phyloP scores from a whole-genome alignment of 2,888 invertebrate genomes.

The Drosophila glabriapex region DNA sequence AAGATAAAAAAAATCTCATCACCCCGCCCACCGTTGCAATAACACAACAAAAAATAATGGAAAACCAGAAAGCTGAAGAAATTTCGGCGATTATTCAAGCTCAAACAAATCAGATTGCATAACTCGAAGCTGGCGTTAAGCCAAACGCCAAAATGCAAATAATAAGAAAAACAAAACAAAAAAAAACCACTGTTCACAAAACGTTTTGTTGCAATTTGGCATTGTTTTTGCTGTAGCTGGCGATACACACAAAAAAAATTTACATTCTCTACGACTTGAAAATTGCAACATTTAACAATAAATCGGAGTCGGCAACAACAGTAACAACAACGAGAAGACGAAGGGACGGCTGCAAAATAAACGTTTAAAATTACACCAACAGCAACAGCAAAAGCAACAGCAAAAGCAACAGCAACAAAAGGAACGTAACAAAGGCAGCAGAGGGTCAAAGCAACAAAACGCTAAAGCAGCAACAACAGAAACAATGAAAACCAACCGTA shows the following conservation, averaged over 20 bases:
- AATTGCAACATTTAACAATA: conserved; percentile 74
- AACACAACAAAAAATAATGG: conserved; percentile 2
- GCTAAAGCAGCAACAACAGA: conserved; percentile 12
- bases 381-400: conserved; percentile 7
- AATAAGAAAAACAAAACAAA: conserved; percentile 10
- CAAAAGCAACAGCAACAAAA: conserved; percentile 15
- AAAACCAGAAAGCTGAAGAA: conserved; percentile 25
- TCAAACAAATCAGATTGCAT: conserved; percentile 59
- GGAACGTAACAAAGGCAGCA: conserved; percentile 66
- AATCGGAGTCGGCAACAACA: conserved; percentile 42
- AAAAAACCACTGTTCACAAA: conserved; percentile 21
- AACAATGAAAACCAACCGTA: conserved; percentile 50
- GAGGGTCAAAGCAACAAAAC: conserved; percentile 51
- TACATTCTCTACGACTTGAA: conserved; percentile 70
- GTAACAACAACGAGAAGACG: conserved; percentile 16
- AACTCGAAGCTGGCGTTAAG: conserved; percentile 52
- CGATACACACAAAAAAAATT: conserved; percentile 38
- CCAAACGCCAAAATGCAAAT: conserved; percentile 29
- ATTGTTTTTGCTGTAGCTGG: conserved; percentile 45
- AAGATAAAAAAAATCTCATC: conserved; percentile 35
- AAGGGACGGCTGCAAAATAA: conserved; percentile 34
- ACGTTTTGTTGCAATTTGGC: conserved; percentile 62
- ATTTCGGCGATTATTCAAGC: conserved; percentile 46
- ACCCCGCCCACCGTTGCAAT: conserved; percentile 1
- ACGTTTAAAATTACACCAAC: conserved; percentile 49